Conservation (phyloP, 2,113 vertebrate species). For the Heloderma charlesbogerti region DNA sequence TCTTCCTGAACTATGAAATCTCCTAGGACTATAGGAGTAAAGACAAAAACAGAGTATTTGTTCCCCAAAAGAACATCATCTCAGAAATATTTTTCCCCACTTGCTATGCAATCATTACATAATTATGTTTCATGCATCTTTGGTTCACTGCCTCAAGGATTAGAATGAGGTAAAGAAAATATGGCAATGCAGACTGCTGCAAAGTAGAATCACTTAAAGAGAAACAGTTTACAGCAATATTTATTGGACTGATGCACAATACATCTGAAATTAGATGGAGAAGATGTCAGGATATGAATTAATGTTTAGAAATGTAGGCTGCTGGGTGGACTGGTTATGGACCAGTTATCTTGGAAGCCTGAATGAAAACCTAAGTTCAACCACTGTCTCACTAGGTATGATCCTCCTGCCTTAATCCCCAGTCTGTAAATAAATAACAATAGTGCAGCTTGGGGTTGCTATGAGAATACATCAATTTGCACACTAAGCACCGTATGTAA, state of each 20-base stretch:
- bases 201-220: neutral
- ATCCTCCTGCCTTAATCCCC: neutral
- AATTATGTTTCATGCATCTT: neutral
- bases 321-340: neutral
- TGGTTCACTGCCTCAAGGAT: neutral
- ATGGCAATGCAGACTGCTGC: neutral
- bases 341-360: neutral
- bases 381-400: neutral
- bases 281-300: neutral
- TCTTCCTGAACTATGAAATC: neutral
- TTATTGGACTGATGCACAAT: neutral
- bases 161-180: neutral
- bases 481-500: neutral
- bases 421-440: neutral
- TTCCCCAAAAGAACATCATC: neutral
- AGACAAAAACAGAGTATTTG: neutral
- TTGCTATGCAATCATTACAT: slow-evolving; percentile 18
- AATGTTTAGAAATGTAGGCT: neutral
- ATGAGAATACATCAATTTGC: neutral
- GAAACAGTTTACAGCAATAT: neutral
- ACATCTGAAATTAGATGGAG: neutral
- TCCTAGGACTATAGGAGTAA: no score
- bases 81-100: neutral
- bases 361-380: neutral
- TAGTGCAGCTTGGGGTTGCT: neutral